Percentiles rank a stretch among this genome's conserved stretches.
Conservation (phyloP, 1,140 invertebrate genomes). For the Tetragonula clypearis region DNA sequence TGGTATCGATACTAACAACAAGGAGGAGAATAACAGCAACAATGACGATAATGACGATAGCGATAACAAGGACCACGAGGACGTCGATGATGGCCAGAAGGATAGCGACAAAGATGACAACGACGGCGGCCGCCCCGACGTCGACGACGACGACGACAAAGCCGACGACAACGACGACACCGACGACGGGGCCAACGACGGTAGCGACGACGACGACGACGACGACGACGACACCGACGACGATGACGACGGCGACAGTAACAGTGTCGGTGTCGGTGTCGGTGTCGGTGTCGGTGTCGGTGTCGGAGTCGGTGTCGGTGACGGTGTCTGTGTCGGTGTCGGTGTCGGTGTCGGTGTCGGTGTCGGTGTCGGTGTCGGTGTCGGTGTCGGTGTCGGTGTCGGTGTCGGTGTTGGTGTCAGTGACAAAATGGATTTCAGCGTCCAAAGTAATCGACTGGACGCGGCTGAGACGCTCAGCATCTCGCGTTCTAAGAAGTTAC, state of each 20-base stretch:
- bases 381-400: not conserved
- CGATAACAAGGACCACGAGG: not conserved
- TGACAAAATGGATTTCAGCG: slow-evolving; percentile 61
- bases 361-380: not conserved
- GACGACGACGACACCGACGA: not conserved
- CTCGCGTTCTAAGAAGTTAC: slow-evolving; percentile 66
- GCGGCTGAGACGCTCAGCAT: slow-evolving; percentile 77
- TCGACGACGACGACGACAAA: slow-evolving; percentile 8
- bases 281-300: not conserved
- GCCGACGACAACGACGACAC: slow-evolving; percentile 13
- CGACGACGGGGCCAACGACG: not conserved
- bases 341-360: not conserved
- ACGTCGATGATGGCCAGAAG: not conserved
- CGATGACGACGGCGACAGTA: not conserved
- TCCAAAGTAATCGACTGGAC: slow-evolving; percentile 70
- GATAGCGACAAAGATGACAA: not conserved
- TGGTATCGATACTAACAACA: slow-evolving; percentile 3
- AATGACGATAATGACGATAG: not conserved
- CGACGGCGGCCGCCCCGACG: not conserved
- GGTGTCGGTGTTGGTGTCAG: slow-evolving; percentile 23
- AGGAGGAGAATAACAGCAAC: not conserved
- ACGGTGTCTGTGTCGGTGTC: not conserved
- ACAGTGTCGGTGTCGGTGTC: not conserved
- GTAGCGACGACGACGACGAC: not conserved
- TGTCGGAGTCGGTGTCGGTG: not conserved